Evolutionary conservation across 2,113 vertebrate genomes (phyloP).

Genomic region (Prunella fulvescens): DNA sequence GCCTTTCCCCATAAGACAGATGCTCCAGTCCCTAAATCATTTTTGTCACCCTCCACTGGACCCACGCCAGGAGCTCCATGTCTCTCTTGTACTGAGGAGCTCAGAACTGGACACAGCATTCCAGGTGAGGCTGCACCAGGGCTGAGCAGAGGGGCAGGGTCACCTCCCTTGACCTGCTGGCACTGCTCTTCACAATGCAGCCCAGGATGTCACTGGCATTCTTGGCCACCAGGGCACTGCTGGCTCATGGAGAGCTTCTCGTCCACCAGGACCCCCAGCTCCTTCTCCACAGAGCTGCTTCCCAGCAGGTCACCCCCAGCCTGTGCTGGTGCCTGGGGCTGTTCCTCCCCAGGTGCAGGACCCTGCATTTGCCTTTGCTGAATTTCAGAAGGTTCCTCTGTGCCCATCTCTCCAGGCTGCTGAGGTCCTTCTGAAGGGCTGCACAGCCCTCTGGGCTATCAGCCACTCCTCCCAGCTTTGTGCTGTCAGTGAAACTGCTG

Average conservation of each 20-base stretch:
- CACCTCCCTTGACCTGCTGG: not conserved
- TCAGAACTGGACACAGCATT: not conserved
- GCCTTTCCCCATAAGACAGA: no score
- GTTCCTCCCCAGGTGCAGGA: not conserved
- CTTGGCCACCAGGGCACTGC: not conserved
- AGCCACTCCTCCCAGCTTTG: not conserved
- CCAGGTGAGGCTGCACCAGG: not conserved
- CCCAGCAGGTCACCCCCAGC: not conserved
- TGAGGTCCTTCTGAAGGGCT: not conserved
- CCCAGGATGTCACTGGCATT: not conserved
- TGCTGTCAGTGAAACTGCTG: not conserved
- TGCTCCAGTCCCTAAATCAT: not conserved
- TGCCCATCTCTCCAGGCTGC: not conserved
- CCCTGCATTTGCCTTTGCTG: not conserved
- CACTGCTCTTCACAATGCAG: accelerated
- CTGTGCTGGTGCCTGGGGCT: not conserved
- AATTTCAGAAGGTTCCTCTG: not conserved
- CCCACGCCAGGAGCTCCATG: accelerated
- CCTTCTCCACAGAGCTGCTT: not conserved
- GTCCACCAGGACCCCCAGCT: not conserved
- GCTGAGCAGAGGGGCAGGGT: not conserved
- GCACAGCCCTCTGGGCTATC: not conserved
- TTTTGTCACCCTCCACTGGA: accelerated
- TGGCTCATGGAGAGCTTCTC: not conserved
- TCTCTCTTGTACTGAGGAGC: not conserved